Evolutionary conservation across 2,888 invertebrate genomes (phyloP), one percentile per base, ranked within the genome.

Genomic region (Phengaris arion): DNA sequence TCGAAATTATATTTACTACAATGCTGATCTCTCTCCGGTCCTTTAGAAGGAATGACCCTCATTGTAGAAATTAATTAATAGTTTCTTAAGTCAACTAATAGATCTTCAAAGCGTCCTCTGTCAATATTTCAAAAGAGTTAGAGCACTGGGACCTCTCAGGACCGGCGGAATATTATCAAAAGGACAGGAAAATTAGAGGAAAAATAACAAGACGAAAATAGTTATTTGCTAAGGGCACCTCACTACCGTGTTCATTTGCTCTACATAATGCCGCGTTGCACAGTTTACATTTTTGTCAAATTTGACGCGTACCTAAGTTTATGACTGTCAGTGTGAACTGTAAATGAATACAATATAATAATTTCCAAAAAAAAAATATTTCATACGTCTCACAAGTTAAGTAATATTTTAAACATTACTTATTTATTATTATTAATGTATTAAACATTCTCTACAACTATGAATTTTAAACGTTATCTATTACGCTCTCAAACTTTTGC

Each of bases 91-190:
- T 59, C 3, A 10, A 35, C 35, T 64, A 45, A 64, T 64, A 64
- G 6, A 45, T 64, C 64, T 12, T 64, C 35, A 64, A 35, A 64
- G 35, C 9, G 64, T 35, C 35, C 64, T 64, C 64, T 64, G 64
- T 64, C 64, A 64, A 64, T 64, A 64, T 64, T 45, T 64, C 13
- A 64, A 45, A 64, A 64, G 64, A 35, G 13, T 64, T 64, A 45
- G 35, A 64, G 64, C 12, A 64, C 52, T 52, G 10, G 35, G 13
- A 8, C 64, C 64, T 64, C 64, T 64, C 35, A 45, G 64, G 45
- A 64, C 59, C 9, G 10, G 35, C 6, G 35, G 35, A 64, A 64
- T 12, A 64, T 64, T 64, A 64, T 64, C 64, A 45, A 64, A 64
- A 45, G 64, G 35, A 45, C 13, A 64, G 35, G 64, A 64, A 64